phyloP scores from a whole-genome alignment of 2,797 vertebrate genomes.

The Salarias fasciatus region DNA sequence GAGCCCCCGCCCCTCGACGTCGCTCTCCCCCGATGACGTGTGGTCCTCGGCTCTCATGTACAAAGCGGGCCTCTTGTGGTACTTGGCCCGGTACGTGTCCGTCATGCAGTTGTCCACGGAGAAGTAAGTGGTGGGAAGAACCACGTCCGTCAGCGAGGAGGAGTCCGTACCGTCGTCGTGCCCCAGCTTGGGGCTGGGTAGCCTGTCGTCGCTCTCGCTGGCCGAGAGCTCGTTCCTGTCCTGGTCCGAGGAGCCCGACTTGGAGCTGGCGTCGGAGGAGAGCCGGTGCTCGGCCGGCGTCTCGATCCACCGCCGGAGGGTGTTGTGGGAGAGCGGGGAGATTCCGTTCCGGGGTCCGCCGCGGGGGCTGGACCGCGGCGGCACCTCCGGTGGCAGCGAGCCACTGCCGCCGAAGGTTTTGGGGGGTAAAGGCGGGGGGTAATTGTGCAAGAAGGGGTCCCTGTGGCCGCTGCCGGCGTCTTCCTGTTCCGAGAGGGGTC shows the following conservation, averaged over 20 bases:
- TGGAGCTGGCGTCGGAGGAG: conserved; percentile 81
- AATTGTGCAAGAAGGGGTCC: conserved; percentile 48
- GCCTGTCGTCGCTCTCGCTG: conserved; percentile 80
- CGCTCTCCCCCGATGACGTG: conserved; percentile 79
- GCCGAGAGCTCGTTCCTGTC: conserved; percentile 81
- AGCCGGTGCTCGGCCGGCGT: conserved; percentile 64
- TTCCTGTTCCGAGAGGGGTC: conserved; percentile 78
- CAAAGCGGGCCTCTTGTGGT: conserved; percentile 88
- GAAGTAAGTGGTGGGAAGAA: conserved; percentile 92
- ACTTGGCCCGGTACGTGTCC: conserved; percentile 94
- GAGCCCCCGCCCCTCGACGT: conserved; percentile 69
- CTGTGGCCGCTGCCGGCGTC: conserved; percentile 37
- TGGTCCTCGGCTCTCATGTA: conserved; percentile 78
- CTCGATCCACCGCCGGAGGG: conserved; percentile 69
- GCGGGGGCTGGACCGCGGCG: conserved; percentile 39
- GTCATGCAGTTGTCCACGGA: conserved; percentile 98
- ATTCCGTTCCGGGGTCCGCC: conserved; percentile 54
- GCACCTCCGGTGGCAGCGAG: conserved; percentile 57
- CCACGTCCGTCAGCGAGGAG: conserved; percentile 61
- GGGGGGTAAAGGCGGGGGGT: conserved; percentile 84
- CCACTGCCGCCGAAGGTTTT: conserved; percentile 81
- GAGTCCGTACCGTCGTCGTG: conserved; percentile 49
- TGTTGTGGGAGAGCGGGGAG: conserved; percentile 46
- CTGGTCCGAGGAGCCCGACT: conserved; percentile 80
- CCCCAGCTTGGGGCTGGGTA: conserved; percentile 55